Evolutionary conservation across 2,113 vertebrate species (phyloP).

Genomic region (Canis aureus): DNA sequence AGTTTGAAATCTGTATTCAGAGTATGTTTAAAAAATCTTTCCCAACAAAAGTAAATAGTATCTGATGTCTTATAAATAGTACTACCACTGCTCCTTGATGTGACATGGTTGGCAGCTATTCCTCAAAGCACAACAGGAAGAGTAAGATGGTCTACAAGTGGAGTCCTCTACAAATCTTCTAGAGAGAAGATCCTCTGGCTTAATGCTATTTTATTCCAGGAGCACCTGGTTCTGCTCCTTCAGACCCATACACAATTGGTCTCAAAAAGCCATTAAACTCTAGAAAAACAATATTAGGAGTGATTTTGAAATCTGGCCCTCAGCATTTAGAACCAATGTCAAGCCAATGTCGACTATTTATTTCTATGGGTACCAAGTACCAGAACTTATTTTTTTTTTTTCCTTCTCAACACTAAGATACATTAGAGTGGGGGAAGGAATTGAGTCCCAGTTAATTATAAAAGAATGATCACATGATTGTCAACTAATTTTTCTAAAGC

Average conservation of each 20-base stretch:
- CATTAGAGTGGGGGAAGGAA: fast-evolving
- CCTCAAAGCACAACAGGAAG: not conserved
- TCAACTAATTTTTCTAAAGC: not conserved
- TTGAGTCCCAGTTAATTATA: not conserved
- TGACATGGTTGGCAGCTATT: not conserved
- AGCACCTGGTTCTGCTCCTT: not conserved
- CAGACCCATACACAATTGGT: not conserved
- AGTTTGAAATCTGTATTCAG: not conserved
- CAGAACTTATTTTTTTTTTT: not conserved
- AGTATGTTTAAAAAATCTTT: not conserved
- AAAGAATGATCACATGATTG: not conserved
- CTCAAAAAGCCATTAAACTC: not conserved
- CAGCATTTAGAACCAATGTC: not conserved
- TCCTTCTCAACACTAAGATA: not conserved
- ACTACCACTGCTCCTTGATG: fast-evolving
- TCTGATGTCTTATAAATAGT: not conserved
- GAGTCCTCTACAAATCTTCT: fast-evolving
- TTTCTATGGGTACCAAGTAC: not conserved
- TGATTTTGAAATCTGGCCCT: not conserved
- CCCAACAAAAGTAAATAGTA: not conserved
- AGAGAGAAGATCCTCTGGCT: no score
- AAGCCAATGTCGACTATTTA: not conserved
- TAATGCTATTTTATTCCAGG: fast-evolving
- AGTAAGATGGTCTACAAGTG: fast-evolving
- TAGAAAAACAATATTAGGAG: not conserved